Evolutionary conservation across 2,888 invertebrate genomes (phyloP).

Genomic region (Serrognathus titanus): DNA sequence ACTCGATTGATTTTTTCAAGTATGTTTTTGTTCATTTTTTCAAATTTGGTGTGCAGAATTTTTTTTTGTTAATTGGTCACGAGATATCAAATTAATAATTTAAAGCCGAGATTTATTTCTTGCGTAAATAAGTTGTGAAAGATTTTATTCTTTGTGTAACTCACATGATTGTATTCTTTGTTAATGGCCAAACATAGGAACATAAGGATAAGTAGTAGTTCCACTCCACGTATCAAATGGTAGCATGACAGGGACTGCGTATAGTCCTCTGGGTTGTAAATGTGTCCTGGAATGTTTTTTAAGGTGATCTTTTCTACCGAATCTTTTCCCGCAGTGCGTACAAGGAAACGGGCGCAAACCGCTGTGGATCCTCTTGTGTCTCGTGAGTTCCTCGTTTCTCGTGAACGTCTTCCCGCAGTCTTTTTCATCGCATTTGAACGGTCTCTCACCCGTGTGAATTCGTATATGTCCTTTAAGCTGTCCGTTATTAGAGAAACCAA

Average conservation of each 20-base stretch:
- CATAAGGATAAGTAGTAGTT: constrained; percentile 27
- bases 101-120: background rate
- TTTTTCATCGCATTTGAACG: constrained; percentile 81
- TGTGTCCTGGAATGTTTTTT: constrained; percentile 93
- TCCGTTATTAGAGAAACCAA: constrained; percentile 91
- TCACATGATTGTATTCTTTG: background rate
- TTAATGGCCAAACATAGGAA: constrained; percentile 24
- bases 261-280: constrained; percentile 54
- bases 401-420: constrained; percentile 88
- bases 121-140: background rate
- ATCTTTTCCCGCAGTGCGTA: constrained; percentile 83
- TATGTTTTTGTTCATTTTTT: too few species aligned
- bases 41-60: too few species aligned
- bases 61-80: too few species aligned
- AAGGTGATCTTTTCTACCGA: constrained; percentile 90
- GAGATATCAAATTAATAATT: too few species aligned
- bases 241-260: constrained; percentile 47
- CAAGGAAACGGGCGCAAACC: constrained; percentile 85
- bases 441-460: constrained; percentile 86
- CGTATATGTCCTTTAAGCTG: constrained; percentile 88
- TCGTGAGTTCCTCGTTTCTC: constrained; percentile 85
- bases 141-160: background rate
- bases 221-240: constrained; percentile 45
- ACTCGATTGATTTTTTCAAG: too few species aligned
- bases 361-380: constrained; percentile 88